A percentile compares a stretch with the other conserved stretches of the same genome.
These are phyloP conservation scores for Chlorodrepanis virens DNA, from an alignment of 2,113 vertebrate species.

Conservation along the genomic window DNA sequence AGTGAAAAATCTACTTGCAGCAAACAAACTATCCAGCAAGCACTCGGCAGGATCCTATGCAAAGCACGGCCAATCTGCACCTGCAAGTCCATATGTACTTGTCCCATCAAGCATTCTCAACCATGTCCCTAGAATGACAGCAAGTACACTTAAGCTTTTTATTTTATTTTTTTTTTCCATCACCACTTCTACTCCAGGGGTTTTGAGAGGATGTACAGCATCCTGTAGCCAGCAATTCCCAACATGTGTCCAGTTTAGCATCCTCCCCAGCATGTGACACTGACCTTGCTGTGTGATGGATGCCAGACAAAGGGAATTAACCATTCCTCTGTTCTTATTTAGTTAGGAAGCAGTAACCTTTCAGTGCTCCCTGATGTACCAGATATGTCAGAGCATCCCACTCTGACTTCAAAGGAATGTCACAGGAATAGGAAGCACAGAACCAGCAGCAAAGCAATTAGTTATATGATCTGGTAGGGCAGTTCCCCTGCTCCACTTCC, in stretches of 20 bases:
- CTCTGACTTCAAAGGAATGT: slow-evolving; percentile 57
- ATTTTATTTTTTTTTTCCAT: background rate
- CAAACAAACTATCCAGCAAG: slow-evolving; percentile 1
- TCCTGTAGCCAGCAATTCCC: background rate
- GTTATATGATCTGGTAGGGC: background rate
- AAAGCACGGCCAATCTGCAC: slow-evolving; percentile 1
- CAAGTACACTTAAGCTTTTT: background rate
- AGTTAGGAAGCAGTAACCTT: slow-evolving; percentile 57
- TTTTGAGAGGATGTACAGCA: background rate
- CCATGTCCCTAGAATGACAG: background rate
- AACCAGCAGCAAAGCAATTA: slow-evolving; percentile 48
- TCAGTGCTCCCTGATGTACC: slow-evolving; percentile 47
- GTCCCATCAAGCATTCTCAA: background rate
- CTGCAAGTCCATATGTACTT: background rate
- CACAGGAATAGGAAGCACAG: slow-evolving; percentile 50
- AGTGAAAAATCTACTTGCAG: slow-evolving; percentile 8
- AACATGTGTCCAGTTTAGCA: background rate
- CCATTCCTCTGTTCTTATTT: slow-evolving; percentile 32
- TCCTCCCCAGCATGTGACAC: background rate
- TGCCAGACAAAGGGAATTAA: slow-evolving; percentile 46
- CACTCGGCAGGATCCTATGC: background rate
- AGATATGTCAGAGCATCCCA: slow-evolving; percentile 47
- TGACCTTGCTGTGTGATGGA: slow-evolving; percentile 39
- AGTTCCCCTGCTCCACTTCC: slow-evolving; percentile 1
- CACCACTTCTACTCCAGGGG: background rate